phyloP scores from a whole-genome alignment of 2,888 invertebrate genomes.

The Hemithea aestivaria region DNA sequence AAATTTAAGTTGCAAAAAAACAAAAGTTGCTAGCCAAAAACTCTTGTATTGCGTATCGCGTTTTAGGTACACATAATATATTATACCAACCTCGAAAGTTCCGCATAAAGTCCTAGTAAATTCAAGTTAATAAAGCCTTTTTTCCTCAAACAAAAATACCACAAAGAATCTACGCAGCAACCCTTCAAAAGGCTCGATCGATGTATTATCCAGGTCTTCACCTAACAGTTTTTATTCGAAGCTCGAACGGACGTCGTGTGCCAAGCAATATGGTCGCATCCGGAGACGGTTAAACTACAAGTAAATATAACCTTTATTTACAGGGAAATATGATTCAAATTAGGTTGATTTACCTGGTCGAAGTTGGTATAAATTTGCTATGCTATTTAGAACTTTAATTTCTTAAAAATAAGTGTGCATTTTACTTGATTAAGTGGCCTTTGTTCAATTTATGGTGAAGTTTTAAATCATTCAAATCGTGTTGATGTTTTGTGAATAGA shows the following conservation, averaged over 20 bases:
- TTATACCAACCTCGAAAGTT: too few relatives aligned
- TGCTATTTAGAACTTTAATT: background rate
- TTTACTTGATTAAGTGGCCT: background rate
- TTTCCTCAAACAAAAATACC: too few relatives aligned
- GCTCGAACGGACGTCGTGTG: slow-evolving; percentile 19
- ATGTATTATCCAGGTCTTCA: slow-evolving; percentile 22
- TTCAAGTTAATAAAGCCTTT: too few relatives aligned
- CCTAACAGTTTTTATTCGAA: slow-evolving; percentile 23
- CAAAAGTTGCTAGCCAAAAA: too few relatives aligned
- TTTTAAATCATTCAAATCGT: slow-evolving; percentile 1
- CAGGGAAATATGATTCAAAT: slow-evolving; percentile 1
- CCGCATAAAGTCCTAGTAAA: too few relatives aligned
- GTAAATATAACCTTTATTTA: slow-evolving; percentile 7
- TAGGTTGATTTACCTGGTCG: background rate
- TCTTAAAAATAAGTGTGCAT: background rate
- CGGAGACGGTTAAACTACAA: slow-evolving; percentile 18
- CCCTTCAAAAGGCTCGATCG: slow-evolving; percentile 18
- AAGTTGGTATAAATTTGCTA: too few relatives aligned
- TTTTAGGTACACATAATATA: too few relatives aligned
- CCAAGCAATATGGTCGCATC: slow-evolving; percentile 22
- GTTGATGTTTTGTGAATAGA: slow-evolving; percentile 5
- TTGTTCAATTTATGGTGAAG: slow-evolving; percentile 2
- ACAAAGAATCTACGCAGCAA: slow-evolving; percentile 6
- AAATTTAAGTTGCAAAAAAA: too few relatives aligned
- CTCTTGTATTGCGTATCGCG: too few relatives aligned